Evolutionary conservation across 1,140 invertebrate species (phyloP), one percentile per base, ranked within the genome.

Genomic region (Colletes latitarsis): DNA sequence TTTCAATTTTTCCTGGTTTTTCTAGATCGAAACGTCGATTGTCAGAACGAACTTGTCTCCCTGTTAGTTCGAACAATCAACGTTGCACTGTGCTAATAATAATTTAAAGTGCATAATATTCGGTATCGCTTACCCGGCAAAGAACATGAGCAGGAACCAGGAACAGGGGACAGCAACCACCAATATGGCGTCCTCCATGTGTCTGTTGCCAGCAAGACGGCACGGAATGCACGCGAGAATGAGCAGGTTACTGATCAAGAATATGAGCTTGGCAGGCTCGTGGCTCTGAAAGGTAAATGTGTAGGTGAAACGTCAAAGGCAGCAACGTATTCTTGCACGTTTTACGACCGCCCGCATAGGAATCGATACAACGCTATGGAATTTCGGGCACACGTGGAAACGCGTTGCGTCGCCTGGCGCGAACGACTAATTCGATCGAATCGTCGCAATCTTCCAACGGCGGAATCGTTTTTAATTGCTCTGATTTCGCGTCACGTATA

Each of bases 101-200:
- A 57, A 57, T 57, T 5, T 17, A n/a, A 57, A n/a, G 17, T 57
- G 49, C 57, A 8, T 58, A 58, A 58, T 58, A 58, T 6, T 10
- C 6, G 12, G 41, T 80, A 63, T 76, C 41, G 80, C 92, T 94
- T 94, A 99, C 98, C 98, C 98, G 53, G 98, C 98, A 94, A 99
- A 99, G 92, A 99, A 99, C 96, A 99, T 98, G 1, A 99, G 95
- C 71, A 99, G 96, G 92, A 99, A 98, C 98, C 99, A 99, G 12
- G 97, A 97, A 15, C 98, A 97, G 0, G 99, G 98, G 30, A 99
- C 96, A 0, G 98, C 97, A 83, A 99, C 96, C 6, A 98, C 95
- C 30, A 99, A 93, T 53, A 99, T 96, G 8, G 97, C 96, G 92
- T 99, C 99, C 93, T 99, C 99, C 0, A 96, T 94, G 69, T 95